A percentile compares a stretch with the other conserved stretches of the same genome.
Conservation (phyloP, 2,888 invertebrate genomes). For the Tipula confusa region DNA sequence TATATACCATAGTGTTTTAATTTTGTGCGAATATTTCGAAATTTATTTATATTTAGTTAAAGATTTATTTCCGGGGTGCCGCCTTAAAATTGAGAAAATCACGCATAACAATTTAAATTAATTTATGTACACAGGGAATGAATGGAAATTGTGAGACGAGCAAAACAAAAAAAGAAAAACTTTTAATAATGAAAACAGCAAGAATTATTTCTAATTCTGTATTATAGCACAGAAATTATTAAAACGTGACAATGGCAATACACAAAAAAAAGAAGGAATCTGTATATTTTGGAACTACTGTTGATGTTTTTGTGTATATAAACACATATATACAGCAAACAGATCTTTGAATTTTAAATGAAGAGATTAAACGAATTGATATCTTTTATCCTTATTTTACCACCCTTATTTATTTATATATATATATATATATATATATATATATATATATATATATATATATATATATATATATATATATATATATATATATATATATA, state of each 20-base stretch:
- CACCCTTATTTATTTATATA: not conserved
- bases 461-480: not conserved
- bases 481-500: not conserved
- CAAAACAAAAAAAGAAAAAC: not conserved
- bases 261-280: not conserved
- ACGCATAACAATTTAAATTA: not conserved
- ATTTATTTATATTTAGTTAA: not conserved
- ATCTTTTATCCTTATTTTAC: not conserved
- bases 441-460: not conserved
- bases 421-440: not conserved
- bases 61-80: not conserved
- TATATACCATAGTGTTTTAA: too few species aligned
- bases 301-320: not conserved
- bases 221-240: not conserved
- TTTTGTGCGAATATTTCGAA: not conserved
- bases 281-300: not conserved
- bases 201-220: not conserved
- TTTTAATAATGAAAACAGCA: not conserved
- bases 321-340: not conserved
- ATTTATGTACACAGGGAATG: not conserved
- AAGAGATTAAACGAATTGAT: not conserved
- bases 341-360: constrained; percentile 9
- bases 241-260: not conserved
- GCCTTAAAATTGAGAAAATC: not conserved
- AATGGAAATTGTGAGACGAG: not conserved